phyloP scores from a whole-genome alignment of 2,888 invertebrate genomes.

The Abscondita cerata region DNA sequence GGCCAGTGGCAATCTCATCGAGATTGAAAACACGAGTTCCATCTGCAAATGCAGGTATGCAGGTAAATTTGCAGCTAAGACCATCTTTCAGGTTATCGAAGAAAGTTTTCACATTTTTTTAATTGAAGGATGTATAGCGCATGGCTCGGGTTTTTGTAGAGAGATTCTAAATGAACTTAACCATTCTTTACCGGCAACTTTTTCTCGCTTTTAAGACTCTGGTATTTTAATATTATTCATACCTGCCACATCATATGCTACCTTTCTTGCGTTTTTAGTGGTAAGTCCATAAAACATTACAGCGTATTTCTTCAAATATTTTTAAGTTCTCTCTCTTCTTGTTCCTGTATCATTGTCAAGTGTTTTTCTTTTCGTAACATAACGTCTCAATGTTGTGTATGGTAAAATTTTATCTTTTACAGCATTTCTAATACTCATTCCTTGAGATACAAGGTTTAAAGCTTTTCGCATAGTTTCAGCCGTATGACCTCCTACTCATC shows the following conservation, averaged over 20 bases:
- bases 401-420: background rate
- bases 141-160: constrained; percentile 41
- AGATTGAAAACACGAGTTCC: constrained; percentile 26
- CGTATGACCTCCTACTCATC: too few relatives aligned
- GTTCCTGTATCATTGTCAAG: background rate
- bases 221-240: constrained; percentile 33
- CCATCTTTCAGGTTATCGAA: constrained; percentile 44
- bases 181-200: constrained; percentile 26
- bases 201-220: constrained; percentile 27
- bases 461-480: too few relatives aligned
- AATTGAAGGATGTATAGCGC: constrained; percentile 20
- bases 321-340: constrained; percentile 10
- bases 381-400: constrained; percentile 4
- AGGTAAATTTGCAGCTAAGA: constrained; percentile 30
- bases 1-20: constrained; percentile 37
- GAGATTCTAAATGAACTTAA: constrained; percentile 24
- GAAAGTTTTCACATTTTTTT: constrained; percentile 31
- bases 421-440: background rate
- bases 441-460: too few relatives aligned
- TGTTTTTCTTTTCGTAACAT: constrained; percentile 1
- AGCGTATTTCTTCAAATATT: constrained; percentile 17
- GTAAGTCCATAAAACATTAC: constrained; percentile 13
- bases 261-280: constrained; percentile 9
- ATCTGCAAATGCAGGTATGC: constrained; percentile 40
- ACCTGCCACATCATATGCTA: constrained; percentile 37